These are phyloP conservation scores for Drosophila diplacantha DNA, from an alignment of 2,888 invertebrate genomes.

Conservation along the genomic window DNA sequence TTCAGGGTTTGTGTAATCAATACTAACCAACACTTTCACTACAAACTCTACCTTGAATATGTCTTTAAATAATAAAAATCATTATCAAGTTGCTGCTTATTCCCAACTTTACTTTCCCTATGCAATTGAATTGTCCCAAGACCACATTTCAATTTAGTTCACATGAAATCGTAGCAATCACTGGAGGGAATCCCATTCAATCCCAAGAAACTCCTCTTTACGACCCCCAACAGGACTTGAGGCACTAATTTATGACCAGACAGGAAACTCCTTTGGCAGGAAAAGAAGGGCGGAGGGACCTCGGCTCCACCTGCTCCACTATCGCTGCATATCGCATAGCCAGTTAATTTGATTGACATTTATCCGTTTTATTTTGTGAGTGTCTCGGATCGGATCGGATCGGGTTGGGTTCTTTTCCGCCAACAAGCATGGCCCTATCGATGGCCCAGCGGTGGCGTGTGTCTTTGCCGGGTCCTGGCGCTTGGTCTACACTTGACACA, in stretches of 20 bases:
- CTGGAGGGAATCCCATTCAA: conserved; percentile 10
- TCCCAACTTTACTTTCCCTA: background rate
- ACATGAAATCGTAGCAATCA: conserved; percentile 1
- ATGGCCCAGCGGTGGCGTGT: conserved; percentile 43
- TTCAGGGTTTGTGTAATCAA: no score
- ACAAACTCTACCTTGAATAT: background rate
- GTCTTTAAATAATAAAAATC: no score
- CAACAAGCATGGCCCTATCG: conserved; percentile 42
- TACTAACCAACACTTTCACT: background rate
- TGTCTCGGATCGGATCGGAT: conserved; percentile 13
- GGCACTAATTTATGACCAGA: conserved; percentile 16
- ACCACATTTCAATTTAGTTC: conserved; percentile 5
- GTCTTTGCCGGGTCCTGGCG: conserved; percentile 21
- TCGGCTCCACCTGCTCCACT: conserved; percentile 14
- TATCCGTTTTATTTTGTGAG: conserved; percentile 49
- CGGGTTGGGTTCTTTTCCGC: conserved; percentile 9
- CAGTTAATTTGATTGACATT: conserved; percentile 65
- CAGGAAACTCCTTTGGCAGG: background rate
- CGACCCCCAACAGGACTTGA: conserved; percentile 4
- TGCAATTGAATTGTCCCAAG: background rate
- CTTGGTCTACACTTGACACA: conserved; percentile 57
- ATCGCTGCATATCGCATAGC: conserved; percentile 55
- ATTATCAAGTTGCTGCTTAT: background rate
- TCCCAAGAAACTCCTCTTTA: conserved; percentile 1
- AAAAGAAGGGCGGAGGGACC: background rate